Evolutionary conservation across 1,140 invertebrate species (phyloP).

Genomic region (Nymphalis io): DNA sequence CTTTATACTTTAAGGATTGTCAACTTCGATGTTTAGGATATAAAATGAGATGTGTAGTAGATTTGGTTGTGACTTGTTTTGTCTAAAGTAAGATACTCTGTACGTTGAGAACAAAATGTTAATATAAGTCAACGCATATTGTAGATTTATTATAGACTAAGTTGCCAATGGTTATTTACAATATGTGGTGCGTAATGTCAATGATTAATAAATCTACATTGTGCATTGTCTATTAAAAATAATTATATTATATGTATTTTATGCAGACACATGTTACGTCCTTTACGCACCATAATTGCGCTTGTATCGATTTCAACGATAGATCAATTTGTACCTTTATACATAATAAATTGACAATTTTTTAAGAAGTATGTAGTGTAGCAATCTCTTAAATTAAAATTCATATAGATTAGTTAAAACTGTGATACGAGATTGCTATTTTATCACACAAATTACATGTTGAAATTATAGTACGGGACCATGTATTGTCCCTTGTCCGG

Average conservation of each 20-base stretch:
- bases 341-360: not conserved
- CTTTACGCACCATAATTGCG: not conserved
- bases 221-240: not conserved
- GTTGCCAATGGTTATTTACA: not conserved
- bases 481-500: not conserved
- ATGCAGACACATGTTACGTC: constrained; percentile 7
- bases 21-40: constrained; percentile 10
- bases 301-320: not conserved
- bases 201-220: not conserved
- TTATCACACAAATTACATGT: constrained; percentile 14
- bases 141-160: not conserved
- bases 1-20: constrained; percentile 4
- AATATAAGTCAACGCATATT: not conserved
- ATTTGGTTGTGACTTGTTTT: constrained; percentile 25
- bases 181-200: constrained; percentile 2
- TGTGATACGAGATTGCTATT: constrained; percentile 51
- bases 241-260: not conserved
- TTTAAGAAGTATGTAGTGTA: not conserved
- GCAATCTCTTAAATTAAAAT: constrained; percentile 3
- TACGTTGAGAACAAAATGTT: not conserved
- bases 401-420: constrained; percentile 55
- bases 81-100: constrained; percentile 19
- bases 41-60: constrained; percentile 15
- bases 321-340: not conserved
- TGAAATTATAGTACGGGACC: not conserved